Evolutionary conservation across 2,113 vertebrate species (phyloP).

Genomic region (Natator depressus): DNA sequence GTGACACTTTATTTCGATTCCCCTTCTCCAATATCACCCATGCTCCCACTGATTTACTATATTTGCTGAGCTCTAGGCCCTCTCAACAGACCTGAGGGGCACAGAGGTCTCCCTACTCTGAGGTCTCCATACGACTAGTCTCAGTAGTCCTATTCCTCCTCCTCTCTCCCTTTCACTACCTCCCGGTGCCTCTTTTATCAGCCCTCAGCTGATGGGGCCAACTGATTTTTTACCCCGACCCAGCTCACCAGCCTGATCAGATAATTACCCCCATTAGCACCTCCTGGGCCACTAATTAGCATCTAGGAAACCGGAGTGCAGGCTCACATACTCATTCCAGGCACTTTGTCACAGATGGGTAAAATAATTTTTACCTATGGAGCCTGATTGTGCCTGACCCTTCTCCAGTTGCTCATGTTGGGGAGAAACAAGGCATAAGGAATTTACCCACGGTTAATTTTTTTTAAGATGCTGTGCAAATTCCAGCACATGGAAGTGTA

Average conservation of each 20-base stretch:
- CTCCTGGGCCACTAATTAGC: neutral
- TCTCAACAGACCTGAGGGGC: neutral
- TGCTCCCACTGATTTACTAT: neutral
- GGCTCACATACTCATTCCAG: neutral
- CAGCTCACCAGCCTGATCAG: neutral
- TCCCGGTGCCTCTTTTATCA: neutral
- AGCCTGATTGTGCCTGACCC: conserved; percentile 14
- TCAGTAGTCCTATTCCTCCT: neutral
- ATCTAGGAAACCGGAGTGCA: neutral
- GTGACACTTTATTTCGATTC: neutral
- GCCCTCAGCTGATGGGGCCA: neutral
- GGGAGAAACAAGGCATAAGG: conserved; percentile 32
- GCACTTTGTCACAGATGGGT: neutral
- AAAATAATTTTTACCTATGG: conserved; percentile 37
- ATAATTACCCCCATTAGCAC: neutral
- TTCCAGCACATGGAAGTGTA: neutral
- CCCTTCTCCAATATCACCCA: neutral
- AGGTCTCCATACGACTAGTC: neutral
- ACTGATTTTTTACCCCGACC: neutral
- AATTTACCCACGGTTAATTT: neutral
- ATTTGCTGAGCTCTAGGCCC: neutral
- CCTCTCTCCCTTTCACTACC: neutral
- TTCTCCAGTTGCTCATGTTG: neutral
- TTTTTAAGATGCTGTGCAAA: conserved; percentile 10
- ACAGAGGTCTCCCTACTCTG: neutral